These are phyloP conservation scores for Somateria mollissima DNA, from an alignment of 2,797 vertebrate genomes.

Conservation along the genomic window DNA sequence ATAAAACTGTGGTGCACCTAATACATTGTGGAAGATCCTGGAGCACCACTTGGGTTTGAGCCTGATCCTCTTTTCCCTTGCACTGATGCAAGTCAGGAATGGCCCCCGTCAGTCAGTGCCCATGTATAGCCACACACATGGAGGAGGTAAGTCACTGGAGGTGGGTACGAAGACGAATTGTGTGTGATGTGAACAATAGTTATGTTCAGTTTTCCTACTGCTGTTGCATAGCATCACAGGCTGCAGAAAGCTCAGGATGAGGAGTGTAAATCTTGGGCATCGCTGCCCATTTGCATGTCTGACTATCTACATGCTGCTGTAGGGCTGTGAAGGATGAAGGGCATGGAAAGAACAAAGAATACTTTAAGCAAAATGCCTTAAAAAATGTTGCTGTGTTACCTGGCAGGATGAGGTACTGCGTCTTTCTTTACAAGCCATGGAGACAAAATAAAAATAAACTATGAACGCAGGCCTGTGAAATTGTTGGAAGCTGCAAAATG, in stretches of 20 bases:
- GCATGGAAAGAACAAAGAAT: background rate
- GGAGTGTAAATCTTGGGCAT: background rate
- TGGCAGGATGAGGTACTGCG: background rate
- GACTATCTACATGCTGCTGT: background rate
- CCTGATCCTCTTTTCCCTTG: background rate
- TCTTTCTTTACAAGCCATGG: background rate
- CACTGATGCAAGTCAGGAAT: background rate
- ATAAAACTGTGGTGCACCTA: background rate
- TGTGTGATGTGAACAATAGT: background rate
- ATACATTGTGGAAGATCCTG: background rate
- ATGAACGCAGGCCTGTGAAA: background rate
- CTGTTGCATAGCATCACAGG: background rate
- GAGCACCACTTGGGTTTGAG: background rate
- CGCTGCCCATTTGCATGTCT: background rate
- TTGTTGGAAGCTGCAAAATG: background rate
- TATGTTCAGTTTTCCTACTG: background rate
- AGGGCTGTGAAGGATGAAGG: background rate
- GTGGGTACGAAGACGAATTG: background rate
- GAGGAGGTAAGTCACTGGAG: background rate
- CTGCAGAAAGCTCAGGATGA: background rate
- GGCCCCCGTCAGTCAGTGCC: background rate
- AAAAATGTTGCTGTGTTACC: accelerated
- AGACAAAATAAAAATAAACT: constrained; percentile 1
- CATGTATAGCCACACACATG: background rate
- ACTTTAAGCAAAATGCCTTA: background rate